These are phyloP conservation scores for Pogonomyrmex barbatus DNA, from an alignment of 1,140 invertebrate species.

Conservation along the genomic window DNA sequence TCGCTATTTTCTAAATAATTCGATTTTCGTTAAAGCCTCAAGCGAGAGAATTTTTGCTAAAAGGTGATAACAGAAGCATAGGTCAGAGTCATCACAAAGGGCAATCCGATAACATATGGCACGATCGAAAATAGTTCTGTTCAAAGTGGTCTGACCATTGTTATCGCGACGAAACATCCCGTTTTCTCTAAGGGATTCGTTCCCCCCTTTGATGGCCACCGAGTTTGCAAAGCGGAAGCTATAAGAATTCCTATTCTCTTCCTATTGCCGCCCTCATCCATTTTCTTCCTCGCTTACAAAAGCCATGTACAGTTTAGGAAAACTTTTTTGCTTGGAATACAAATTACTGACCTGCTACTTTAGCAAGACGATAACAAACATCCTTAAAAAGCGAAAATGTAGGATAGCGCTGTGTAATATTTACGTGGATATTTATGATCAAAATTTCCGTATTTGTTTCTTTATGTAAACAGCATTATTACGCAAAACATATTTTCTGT, in stretches of 20 bases:
- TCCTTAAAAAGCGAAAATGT: background rate
- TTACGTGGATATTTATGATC: background rate
- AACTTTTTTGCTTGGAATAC: slow-evolving; percentile 36
- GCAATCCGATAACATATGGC: slow-evolving; percentile 62
- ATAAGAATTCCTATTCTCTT: slow-evolving; percentile 58
- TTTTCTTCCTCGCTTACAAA: slow-evolving; percentile 44
- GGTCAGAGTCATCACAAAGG: slow-evolving; percentile 45
- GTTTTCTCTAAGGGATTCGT: slow-evolving; percentile 58
- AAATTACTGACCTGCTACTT: slow-evolving; percentile 29
- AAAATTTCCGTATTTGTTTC: slow-evolving; percentile 1
- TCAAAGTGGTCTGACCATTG: slow-evolving; percentile 61
- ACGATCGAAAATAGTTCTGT: slow-evolving; percentile 61
- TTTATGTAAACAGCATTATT: background rate
- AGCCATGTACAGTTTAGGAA: slow-evolving; percentile 32
- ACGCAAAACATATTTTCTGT: background rate
- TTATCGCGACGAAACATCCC: slow-evolving; percentile 67
- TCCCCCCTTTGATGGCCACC: slow-evolving; percentile 46
- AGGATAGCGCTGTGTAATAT: background rate
- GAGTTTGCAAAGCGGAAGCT: slow-evolving; percentile 58
- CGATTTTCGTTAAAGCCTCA: slow-evolving; percentile 8
- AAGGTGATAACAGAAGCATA: slow-evolving; percentile 46
- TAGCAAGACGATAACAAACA: slow-evolving; percentile 6
- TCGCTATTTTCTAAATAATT: slow-evolving; percentile 2
- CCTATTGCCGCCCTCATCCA: slow-evolving; percentile 45
- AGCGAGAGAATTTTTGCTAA: slow-evolving; percentile 24